Base-by-base conservation (phyloP, 2,113 vertebrate genomes). In the Megalops atlanticus region DNA sequence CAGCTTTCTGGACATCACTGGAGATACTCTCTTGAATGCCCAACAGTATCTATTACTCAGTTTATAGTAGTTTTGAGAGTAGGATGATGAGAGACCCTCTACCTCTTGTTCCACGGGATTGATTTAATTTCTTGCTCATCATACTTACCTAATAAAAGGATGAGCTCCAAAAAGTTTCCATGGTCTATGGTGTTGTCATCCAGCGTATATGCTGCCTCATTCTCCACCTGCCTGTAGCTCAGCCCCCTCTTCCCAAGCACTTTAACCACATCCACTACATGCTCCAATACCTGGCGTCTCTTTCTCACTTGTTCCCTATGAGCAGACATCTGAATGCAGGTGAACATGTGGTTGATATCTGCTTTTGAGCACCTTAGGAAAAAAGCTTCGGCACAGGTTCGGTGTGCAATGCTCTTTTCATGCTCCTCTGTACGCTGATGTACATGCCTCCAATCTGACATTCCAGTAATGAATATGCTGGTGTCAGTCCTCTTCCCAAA, bases 11-110 rank as follows among this genome's bases (percentile, higher is more conserved):
- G 12, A 82, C 18, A 0, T 81, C 74, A 38, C 3, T 24, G 12
- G 41, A 1, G 18, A 78, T 81, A 47, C 0, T 69, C 11, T 83
- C 69, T 79, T 84, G 64, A n/a, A 84, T 58, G 38, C 5, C 10
- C 11, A 54, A 84, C 43, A 6, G 70, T 41, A n/a, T 80, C 43
- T 11, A 86, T 84, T 6, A 82, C 72, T 18, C n/a, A 49, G 54
- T 80, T 81, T 0, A 86, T 73, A 7, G 78, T 84, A 15, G 39
- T 78, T 84, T 82, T 84, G 76, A 86, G n/a, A 86, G 77, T 21
- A 84, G 39, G 33, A 79, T 52, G 52, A 86, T 2, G 5, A 84
- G 69, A 21, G 76, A 84, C 36, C 85, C 82, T 81, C 85, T 76
- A 27, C 82, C 82, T 84, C 73, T 81, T 80, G 39, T 16, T 36